Evolutionary conservation across 2,888 invertebrate species (phyloP).

Genomic region (Oxycera nigricornis): DNA sequence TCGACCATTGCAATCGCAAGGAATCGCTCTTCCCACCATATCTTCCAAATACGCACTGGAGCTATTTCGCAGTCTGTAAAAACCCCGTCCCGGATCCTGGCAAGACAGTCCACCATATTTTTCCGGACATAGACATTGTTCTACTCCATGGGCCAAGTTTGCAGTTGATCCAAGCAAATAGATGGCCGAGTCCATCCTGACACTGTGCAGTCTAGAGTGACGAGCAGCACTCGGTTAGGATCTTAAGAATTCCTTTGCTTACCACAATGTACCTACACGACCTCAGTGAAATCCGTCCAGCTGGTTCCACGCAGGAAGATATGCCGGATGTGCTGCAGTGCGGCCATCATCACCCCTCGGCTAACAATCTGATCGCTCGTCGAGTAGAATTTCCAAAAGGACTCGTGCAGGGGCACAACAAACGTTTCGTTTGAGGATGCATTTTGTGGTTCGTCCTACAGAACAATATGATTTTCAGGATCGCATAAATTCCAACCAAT

Average conservation of each 20-base stretch:
- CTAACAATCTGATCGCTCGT: constrained; percentile 67
- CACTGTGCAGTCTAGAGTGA: constrained; percentile 70
- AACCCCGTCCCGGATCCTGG: constrained; percentile 86
- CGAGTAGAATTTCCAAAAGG: constrained; percentile 70
- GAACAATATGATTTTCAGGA: not conserved
- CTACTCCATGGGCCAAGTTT: constrained; percentile 80
- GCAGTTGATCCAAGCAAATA: constrained; percentile 71
- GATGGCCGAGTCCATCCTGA: constrained; percentile 83
- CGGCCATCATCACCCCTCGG: constrained; percentile 86
- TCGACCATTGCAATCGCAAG: constrained; percentile 83
- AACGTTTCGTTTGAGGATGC: constrained; percentile 65
- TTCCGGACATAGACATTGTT: constrained; percentile 83
- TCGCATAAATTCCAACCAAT: too few relatives aligned
- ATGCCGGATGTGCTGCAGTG: constrained; percentile 84
- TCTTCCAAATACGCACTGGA: constrained; percentile 72
- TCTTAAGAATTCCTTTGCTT: constrained; percentile 20
- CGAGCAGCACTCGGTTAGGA: not conserved
- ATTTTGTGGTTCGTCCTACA: constrained; percentile 58
- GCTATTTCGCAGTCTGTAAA: constrained; percentile 76
- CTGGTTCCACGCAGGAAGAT: constrained; percentile 78
- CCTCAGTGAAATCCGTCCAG: constrained; percentile 67
- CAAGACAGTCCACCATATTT: constrained; percentile 88
- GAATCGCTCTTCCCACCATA: constrained; percentile 78
- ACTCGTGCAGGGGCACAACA: constrained; percentile 74
- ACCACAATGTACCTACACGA: constrained; percentile 63